Evolutionary conservation across 2,797 vertebrate genomes (phyloP).

Genomic region (Otolemur crassicaudatus): DNA sequence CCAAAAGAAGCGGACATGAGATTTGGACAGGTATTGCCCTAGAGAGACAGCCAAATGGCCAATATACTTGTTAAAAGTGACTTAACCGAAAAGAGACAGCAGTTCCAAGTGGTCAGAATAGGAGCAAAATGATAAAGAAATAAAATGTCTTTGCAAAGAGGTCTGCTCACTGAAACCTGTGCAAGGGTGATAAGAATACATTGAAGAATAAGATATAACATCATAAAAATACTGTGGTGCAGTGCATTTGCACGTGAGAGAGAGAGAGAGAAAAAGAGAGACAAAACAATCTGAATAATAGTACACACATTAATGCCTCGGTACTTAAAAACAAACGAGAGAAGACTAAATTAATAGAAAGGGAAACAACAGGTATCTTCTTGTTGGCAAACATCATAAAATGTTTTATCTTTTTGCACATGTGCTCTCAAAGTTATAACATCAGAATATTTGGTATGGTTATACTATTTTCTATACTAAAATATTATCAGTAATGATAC

Average conservation of each 20-base stretch:
- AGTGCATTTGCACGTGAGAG: no score
- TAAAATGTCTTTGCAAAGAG: not conserved
- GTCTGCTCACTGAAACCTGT: not conserved
- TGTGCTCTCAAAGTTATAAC: not conserved
- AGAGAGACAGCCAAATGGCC: not conserved
- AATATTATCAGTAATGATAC: not conserved
- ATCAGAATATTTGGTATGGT: not conserved
- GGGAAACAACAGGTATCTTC: not conserved
- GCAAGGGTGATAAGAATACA: not conserved
- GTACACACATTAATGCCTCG: not conserved
- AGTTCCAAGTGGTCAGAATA: not conserved
- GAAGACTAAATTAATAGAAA: not conserved
- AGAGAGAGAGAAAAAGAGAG: not conserved
- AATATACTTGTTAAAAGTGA: not conserved
- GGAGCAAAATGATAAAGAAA: conserved; percentile 7
- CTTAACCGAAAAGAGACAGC: not conserved
- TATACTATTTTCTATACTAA: not conserved
- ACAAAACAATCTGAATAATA: not conserved
- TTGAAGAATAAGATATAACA: not conserved
- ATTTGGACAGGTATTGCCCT: not conserved
- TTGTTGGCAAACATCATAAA: not conserved
- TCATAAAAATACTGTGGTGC: not conserved
- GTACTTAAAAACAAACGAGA: not conserved
- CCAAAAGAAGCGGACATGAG: not conserved
- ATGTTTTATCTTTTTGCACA: not conserved